Conservation (phyloP, 2,113 vertebrate species). For the Prunella himalayana region DNA sequence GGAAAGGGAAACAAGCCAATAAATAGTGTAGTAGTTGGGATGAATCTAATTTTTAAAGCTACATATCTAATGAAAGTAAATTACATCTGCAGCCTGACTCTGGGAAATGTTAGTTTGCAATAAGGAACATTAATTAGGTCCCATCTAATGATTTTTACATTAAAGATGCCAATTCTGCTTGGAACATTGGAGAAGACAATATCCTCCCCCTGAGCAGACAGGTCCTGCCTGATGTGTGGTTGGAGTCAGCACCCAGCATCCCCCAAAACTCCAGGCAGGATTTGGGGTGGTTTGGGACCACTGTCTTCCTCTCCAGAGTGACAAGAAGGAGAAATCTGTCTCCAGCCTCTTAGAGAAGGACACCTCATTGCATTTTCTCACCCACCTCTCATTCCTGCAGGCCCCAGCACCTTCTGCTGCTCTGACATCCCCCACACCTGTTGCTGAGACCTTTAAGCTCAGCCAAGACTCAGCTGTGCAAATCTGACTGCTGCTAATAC, state of each 20-base stretch:
- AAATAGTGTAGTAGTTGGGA: not conserved
- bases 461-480: not conserved
- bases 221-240: fast-evolving
- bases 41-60: slow-evolving; percentile 56
- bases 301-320: not conserved
- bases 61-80: slow-evolving; percentile 41
- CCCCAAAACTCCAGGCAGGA: not conserved
- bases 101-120: slow-evolving; percentile 39
- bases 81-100: slow-evolving; percentile 30
- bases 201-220: not conserved
- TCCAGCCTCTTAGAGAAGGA: not conserved
- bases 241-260: not conserved
- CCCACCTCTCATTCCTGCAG: not conserved
- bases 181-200: not conserved
- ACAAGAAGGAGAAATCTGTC: not conserved
- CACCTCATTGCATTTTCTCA: not conserved
- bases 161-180: slow-evolving; percentile 37
- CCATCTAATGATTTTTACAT: slow-evolving; percentile 3
- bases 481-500: slow-evolving; percentile 21
- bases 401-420: not conserved
- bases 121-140: slow-evolving; percentile 24
- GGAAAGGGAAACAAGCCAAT: not conserved
- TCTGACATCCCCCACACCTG: not conserved
- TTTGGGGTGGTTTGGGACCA: not conserved
- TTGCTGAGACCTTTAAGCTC: not conserved